Base-by-base conservation (phyloP, 2,888 invertebrate genomes). In the Acholoe squamosa region DNA sequence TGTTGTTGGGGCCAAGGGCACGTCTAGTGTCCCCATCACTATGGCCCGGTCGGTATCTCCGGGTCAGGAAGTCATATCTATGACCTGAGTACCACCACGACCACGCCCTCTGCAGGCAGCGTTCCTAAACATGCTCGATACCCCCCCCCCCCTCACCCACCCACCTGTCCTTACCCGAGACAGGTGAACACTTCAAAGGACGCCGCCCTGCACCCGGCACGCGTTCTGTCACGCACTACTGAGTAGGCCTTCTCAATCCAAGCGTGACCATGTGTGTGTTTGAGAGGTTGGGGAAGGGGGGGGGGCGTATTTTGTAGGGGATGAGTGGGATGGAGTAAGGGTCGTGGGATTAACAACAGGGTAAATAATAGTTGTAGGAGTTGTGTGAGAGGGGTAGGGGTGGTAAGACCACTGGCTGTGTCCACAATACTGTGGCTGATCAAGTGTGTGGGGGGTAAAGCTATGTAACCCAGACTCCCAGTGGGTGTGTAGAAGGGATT, bases 191-290 rank as follows among this genome's bases (percentile, higher is more conserved):
- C n/a, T 28, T 71, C 71, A 71, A 28, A 71, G 71, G 71, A 16
- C 25, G 71, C 71, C 71, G 71, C 71, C 71, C 43, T 25, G 25
- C 71, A 25, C 28, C 71, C 71, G 71, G 71, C 71, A 71, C 71
- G 71, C 71, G 71, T 71, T 28, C 25, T 5, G 71, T 71, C 71
- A 71, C 71, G 71, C 28, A n/a, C 71, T 28, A 25, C 28, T 25
- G 71, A 25, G 3, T 3, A 25, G 3, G 31, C 28, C 71, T 22
- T 28, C 28, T 25, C 14, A 22, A 0, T 22, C 71, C 28, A 25
- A 3, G 28, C 71, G 71, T 25, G 31, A 71, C 71, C n/a, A n/a
- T n/a, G n/a, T n/a, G n/a, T n/a, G n/a, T n/a, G n/a, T n/a, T n/a
- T n/a, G n/a, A n/a, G n/a, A n/a, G n/a, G n/a, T n/a, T n/a, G n/a